Base-by-base conservation (phyloP, 2,113 vertebrate genomes). In the Equus przewalskii region DNA sequence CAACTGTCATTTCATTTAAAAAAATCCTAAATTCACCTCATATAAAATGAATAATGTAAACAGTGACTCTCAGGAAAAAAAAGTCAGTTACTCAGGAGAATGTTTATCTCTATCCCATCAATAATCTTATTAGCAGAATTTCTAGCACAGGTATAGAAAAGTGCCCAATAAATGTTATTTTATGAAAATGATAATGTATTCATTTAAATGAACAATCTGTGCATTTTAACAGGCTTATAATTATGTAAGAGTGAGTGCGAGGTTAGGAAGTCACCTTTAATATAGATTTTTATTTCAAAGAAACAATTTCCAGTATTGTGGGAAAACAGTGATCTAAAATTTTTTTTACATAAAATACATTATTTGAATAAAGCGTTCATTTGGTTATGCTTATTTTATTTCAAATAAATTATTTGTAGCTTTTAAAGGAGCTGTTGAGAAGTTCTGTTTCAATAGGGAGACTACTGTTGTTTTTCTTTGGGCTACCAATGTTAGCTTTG, bases 391-490 rank as follows among this genome's bases (percentile, higher is more conserved):
- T 80, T 88, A 51, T 54, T 56, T 81, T 70, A 83, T 54, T 89
- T 94, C 73, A 85, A 93, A 90, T 49, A 93, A 72, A 89, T 88
- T 81, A 58, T 36, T 88, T 95, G 89, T 70, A 78, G 62, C 62
- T 46, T 93, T 85, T 51, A 79, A 81, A 73, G 19, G 58, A 86
- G 41, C 33, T 85, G 4, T 67, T 76, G 79, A 65, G 93, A 41
- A 86, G 6, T 51, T 95, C 6, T 83, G 21, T 85, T 49, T 86
- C 58, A 75, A 21, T 87, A 64, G 78, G 24, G n/a, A 87, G 26
- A 26, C 26, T 64, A 72, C 22, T 86, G 7, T 30, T 89, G 33
- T 51, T 91, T 89, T 82, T 36, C 49, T 87, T 67, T 82, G 78
- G 41, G 9, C 28, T 92, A 81, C 33, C 15, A 6, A 6, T 72